Evolutionary conservation across 1,140 invertebrate species (phyloP), one percentile per base, ranked within the genome.

Genomic region (Lasioglossum albipes): DNA sequence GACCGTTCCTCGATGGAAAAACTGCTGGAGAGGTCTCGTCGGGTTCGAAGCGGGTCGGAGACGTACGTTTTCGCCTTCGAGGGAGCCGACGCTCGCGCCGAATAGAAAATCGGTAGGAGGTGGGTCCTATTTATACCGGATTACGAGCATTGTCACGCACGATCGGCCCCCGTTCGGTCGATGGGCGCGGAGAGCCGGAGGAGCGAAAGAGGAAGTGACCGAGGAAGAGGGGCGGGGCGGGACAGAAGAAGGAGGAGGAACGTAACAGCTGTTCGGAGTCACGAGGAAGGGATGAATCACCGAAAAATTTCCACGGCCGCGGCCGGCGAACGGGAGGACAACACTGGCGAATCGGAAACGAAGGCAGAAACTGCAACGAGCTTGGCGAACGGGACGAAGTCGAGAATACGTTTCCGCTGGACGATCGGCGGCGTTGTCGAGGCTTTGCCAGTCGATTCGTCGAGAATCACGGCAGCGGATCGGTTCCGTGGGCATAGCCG

Each of bases 271-370:
- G 84, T 87, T 85, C 67, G 31, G 68, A 27, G 74, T 86, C 81
- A 81, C 65, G 67, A 75, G 81, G 81, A 82, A 84, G 79, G 81
- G 79, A 91, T 91, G 89, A 92, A 89, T 92, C 91, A 92, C 89
- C 87, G 77, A 90, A 92, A 92, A 90, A 83, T 89, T 92, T 92
- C 88, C 88, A 89, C 16, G 22, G 62, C 45, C 27, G 12, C 45
- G 45, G 45, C 0, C 69, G 65, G n/a, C n/a, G 12, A 62, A 27
- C 54, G 54, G n/a, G 36, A n/a, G 18, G n/a, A 31, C 41, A n/a
- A 6, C 31, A 16, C 20, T 13, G 42, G 45, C 1, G 42, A 12
- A 18, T 5, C 13, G 20, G 45, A 49, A 49, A 13, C 9, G 2
- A 10, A 12, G 2, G 45, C 10, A 49, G 9, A 49, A 49, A 36